Evolutionary conservation across 2,797 vertebrate species (phyloP).

Genomic region (Xerus rutilus): DNA sequence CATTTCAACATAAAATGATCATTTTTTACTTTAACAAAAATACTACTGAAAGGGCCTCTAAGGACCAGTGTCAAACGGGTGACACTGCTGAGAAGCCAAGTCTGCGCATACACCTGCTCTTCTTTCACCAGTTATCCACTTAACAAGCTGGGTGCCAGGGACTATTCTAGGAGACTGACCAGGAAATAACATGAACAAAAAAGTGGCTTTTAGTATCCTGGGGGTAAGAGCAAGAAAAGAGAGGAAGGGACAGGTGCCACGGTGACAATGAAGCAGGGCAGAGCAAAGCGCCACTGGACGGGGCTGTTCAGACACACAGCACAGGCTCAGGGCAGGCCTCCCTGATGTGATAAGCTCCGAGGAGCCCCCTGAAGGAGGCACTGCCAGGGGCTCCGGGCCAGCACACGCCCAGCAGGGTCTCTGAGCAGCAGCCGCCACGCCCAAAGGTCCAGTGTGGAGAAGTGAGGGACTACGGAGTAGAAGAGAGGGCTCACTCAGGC

Average conservation of each 20-base stretch:
- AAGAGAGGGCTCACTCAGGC: fast-evolving
- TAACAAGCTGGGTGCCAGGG: fast-evolving
- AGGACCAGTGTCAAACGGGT: background rate
- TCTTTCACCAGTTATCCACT: background rate
- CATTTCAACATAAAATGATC: background rate
- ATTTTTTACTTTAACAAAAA: background rate
- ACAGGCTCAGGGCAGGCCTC: background rate
- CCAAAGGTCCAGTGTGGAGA: background rate
- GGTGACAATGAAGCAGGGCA: background rate
- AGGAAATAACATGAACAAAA: fast-evolving
- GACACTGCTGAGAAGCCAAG: background rate
- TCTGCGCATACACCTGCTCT: background rate
- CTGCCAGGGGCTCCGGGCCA: too few species aligned
- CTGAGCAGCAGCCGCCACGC: fast-evolving
- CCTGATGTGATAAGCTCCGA: too few species aligned
- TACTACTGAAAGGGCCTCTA: background rate
- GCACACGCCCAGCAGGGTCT: fast-evolving
- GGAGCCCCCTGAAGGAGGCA: too few species aligned
- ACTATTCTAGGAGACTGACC: fast-evolving
- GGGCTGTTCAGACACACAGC: fast-evolving
- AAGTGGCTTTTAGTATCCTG: fast-evolving
- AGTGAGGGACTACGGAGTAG: fast-evolving
- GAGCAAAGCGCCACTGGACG: background rate
- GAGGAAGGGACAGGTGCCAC: too few species aligned
- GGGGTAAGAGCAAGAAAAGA: background rate